Conservation (phyloP, 1,140 invertebrate genomes). For the Platyura marginata region DNA sequence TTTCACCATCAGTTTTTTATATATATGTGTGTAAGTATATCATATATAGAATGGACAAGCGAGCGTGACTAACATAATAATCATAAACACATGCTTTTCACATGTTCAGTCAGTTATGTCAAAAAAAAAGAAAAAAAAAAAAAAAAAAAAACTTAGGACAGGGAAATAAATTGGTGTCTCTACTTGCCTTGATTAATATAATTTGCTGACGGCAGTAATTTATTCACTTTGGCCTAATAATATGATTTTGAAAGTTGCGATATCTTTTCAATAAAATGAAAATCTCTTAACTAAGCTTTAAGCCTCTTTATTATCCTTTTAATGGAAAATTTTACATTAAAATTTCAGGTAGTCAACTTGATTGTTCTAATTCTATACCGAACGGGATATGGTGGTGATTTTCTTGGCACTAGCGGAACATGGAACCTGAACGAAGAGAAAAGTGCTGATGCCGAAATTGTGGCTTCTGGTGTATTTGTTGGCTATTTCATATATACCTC, state of each 20-base stretch:
- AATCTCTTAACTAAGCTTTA: not conserved
- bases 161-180: not conserved
- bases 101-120: too few species aligned
- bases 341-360: slow-evolving; percentile 53
- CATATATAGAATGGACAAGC: too few species aligned
- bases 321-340: not conserved
- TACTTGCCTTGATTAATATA: not conserved
- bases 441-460: slow-evolving; percentile 64
- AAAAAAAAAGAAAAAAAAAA: too few species aligned
- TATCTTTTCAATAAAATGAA: not conserved
- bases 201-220: too few species aligned
- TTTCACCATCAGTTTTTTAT: too few species aligned
- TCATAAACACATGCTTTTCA: too few species aligned
- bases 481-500: slow-evolving; percentile 66
- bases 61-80: too few species aligned
- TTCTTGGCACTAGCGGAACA: slow-evolving; percentile 65
- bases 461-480: slow-evolving; percentile 67
- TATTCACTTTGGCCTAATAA: too few species aligned
- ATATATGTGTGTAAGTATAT: too few species aligned
- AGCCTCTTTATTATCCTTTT: not conserved
- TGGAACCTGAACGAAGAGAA: slow-evolving; percentile 81
- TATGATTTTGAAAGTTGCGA: not conserved
- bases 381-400: slow-evolving; percentile 58
- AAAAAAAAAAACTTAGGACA: too few species aligned
- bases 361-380: slow-evolving; percentile 64